Percentiles rank a stretch among this genome's conserved stretches.
Evolutionary conservation across 2,797 vertebrate species (phyloP).

Genomic region (Falco columbarius): DNA sequence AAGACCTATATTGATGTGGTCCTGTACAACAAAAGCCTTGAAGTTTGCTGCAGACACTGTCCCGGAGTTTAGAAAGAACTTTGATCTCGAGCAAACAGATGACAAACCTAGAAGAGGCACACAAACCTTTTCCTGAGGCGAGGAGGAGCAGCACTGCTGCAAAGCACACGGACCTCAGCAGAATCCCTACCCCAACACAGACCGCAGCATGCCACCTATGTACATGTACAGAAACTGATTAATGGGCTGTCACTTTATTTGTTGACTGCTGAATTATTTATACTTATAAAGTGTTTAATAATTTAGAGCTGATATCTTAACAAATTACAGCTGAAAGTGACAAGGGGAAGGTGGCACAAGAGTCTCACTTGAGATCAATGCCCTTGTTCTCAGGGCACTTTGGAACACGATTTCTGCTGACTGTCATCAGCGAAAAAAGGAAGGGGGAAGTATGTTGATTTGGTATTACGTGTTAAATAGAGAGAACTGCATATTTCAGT

Average conservation of each 20-base stretch:
- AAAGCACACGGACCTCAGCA: constrained; percentile 58
- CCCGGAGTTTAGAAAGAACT: neutral
- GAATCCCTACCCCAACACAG: constrained; percentile 46
- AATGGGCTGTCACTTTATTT: constrained; percentile 89
- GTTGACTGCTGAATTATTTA: constrained; percentile 95
- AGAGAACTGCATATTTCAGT: constrained; percentile 73
- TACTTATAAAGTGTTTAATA: constrained; percentile 89
- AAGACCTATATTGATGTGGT: neutral
- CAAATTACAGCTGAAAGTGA: constrained; percentile 85
- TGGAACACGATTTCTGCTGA: constrained; percentile 76
- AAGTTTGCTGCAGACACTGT: neutral
- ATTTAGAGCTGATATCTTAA: constrained; percentile 88
- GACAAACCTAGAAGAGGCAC: neutral
- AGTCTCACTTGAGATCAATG: constrained; percentile 75
- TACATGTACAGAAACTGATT: constrained; percentile 80
- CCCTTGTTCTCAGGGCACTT: constrained; percentile 72
- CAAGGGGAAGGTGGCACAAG: constrained; percentile 77
- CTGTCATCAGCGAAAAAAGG: constrained; percentile 62
- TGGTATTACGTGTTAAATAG: constrained; percentile 69
- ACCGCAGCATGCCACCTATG: constrained; percentile 67
- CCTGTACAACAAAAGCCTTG: neutral
- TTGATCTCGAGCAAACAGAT: neutral
- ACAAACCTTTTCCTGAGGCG: neutral
- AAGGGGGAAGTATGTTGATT: constrained; percentile 66
- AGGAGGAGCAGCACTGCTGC: neutral